Evolutionary conservation across 1,140 invertebrate genomes (phyloP).

Genomic region (Drosophila mauritiana): DNA sequence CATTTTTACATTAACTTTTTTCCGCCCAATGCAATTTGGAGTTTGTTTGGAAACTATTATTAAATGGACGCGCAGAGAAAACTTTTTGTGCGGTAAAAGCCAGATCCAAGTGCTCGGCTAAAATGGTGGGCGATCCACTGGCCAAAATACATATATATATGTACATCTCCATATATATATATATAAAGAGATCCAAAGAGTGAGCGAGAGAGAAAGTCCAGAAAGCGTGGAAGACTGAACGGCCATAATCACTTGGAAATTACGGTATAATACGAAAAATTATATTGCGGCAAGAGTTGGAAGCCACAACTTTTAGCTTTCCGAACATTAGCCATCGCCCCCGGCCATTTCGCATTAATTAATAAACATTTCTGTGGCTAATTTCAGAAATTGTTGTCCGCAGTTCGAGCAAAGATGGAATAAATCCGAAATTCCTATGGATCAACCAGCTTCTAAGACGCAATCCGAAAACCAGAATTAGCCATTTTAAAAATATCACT

Average conservation of each 20-base stretch:
- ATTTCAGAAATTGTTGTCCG: conserved; percentile 36
- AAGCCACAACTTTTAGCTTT: conserved; percentile 20
- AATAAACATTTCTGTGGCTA: conserved; percentile 47
- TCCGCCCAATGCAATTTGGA: conserved; percentile 32
- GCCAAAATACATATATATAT: background rate
- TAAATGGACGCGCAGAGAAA: conserved; percentile 17
- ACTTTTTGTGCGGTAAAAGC: conserved; percentile 18
- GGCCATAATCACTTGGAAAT: conserved; percentile 60
- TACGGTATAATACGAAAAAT: conserved; percentile 39
- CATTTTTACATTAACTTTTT: conserved; percentile 15
- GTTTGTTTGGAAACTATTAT: conserved; percentile 37
- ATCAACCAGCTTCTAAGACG: conserved; percentile 10
- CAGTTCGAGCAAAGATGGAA: conserved; percentile 4
- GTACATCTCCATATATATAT: background rate
- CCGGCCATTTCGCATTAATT: conserved; percentile 40
- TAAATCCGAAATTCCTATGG: conserved; percentile 17
- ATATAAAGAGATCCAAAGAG: conserved; percentile 2
- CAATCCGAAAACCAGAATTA: conserved; percentile 18
- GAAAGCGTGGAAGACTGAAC: conserved; percentile 69
- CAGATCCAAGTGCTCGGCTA: conserved; percentile 10
- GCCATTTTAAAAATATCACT: conserved; percentile 2
- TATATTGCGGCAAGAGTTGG: conserved; percentile 36
- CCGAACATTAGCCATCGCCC: conserved; percentile 34
- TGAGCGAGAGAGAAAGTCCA: conserved; percentile 29
- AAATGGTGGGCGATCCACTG: conserved; percentile 40